These are phyloP conservation scores for Caerostris extrusa DNA, from an alignment of 1,140 invertebrate genomes.

Conservation along the genomic window DNA sequence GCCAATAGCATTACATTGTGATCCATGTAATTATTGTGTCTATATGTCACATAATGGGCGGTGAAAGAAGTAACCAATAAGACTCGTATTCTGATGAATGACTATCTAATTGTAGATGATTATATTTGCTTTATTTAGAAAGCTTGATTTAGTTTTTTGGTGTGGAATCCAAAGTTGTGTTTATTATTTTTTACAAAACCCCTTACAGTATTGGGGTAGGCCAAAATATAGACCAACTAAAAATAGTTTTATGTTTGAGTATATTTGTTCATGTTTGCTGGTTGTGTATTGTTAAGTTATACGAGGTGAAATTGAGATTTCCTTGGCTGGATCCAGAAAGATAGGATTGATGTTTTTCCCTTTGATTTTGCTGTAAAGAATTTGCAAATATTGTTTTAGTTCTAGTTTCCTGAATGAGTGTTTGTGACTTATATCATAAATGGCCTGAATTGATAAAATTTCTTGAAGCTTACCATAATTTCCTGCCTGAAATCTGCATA, in stretches of 20 bases:
- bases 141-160: conserved; percentile 52
- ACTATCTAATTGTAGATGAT: background rate
- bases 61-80: background rate
- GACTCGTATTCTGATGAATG: background rate
- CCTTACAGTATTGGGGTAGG: conserved; percentile 41
- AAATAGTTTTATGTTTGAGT: conserved; percentile 28
- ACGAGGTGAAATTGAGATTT: background rate
- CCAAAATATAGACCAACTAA: conserved; percentile 45
- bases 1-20: conserved; percentile 20
- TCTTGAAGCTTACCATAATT: too few relatives aligned
- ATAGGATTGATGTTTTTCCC: background rate
- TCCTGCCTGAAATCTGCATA: too few relatives aligned
- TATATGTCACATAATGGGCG: conserved; percentile 10
- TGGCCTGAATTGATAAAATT: too few relatives aligned
- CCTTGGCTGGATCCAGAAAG: background rate
- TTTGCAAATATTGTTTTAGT: too few relatives aligned
- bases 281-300: conserved; percentile 44
- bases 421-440: too few relatives aligned
- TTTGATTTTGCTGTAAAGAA: background rate
- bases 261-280: conserved; percentile 37
- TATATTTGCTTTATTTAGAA: conserved; percentile 1
- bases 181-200: conserved; percentile 29
- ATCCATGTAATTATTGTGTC: background rate
- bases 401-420: too few relatives aligned
- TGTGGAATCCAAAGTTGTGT: conserved; percentile 27